Evolutionary conservation across 2,888 invertebrate genomes (phyloP).

Genomic region (Drosophila differens): DNA sequence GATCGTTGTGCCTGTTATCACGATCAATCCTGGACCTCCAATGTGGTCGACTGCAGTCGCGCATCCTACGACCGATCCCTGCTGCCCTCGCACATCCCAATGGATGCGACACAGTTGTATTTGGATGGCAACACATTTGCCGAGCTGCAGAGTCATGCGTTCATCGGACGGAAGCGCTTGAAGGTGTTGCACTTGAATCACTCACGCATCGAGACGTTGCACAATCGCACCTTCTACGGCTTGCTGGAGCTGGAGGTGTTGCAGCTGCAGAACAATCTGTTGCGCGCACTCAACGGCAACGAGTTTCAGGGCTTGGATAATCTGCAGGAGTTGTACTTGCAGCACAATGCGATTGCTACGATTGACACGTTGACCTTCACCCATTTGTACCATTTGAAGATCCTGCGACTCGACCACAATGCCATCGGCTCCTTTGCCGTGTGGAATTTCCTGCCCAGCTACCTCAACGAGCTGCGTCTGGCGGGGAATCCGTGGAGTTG

Average conservation of each 20-base stretch:
- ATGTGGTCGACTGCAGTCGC: constrained; percentile 95
- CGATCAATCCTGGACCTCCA: constrained; percentile 96
- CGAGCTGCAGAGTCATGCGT: constrained; percentile 94
- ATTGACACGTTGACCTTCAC: constrained; percentile 95
- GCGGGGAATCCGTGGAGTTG: constrained; percentile 94
- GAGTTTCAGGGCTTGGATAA: constrained; percentile 93
- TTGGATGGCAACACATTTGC: constrained; percentile 96
- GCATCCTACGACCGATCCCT: constrained; percentile 92
- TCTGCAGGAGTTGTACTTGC: constrained; percentile 94
- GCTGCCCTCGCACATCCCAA: constrained; percentile 95
- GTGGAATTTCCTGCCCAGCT: constrained; percentile 90
- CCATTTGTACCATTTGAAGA: constrained; percentile 92
- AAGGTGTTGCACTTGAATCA: constrained; percentile 95
- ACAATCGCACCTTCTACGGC: constrained; percentile 96
- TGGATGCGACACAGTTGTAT: constrained; percentile 97
- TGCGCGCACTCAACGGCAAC: constrained; percentile 92
- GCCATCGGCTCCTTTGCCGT: constrained; percentile 92
- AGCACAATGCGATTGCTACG: constrained; percentile 92
- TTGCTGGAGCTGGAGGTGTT: constrained; percentile 91
- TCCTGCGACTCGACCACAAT: constrained; percentile 94
- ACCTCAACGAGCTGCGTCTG: constrained; percentile 89
- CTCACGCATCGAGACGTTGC: constrained; percentile 93
- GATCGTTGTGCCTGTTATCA: constrained; percentile 97
- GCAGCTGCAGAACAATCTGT: constrained; percentile 94
- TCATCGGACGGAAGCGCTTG: constrained; percentile 96